phyloP scores from a whole-genome alignment of 2,888 invertebrate genomes.

The Dorcus parallelipipedus region DNA sequence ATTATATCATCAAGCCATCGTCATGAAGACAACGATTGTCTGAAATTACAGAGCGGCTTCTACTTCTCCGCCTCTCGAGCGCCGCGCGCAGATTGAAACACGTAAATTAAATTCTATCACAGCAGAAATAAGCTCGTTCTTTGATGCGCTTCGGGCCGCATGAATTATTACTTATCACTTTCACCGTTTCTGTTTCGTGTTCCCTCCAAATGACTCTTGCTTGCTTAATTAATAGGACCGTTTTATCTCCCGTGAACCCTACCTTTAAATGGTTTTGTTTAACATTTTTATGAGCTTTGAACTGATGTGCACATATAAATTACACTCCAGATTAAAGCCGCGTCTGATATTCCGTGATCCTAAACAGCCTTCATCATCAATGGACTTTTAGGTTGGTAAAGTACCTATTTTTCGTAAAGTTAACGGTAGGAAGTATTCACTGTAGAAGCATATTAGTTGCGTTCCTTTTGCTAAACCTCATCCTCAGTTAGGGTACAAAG shows the following conservation, averaged over 20 bases:
- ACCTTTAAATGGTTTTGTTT: neutral
- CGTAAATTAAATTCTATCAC: constrained; percentile 29
- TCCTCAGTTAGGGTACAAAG: too few species aligned
- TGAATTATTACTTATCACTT: constrained; percentile 44
- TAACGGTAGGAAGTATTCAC: too few species aligned
- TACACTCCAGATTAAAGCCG: too few species aligned
- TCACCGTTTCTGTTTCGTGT: constrained; percentile 37
- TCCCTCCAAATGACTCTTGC: constrained; percentile 16
- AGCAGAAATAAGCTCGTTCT: constrained; percentile 26
- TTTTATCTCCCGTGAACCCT: constrained; percentile 12
- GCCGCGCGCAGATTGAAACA: constrained; percentile 41
- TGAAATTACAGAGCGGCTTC: constrained; percentile 51
- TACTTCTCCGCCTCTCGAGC: constrained; percentile 36
- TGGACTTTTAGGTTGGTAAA: too few species aligned
- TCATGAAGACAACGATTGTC: constrained; percentile 51
- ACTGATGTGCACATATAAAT: too few species aligned
- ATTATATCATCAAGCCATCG: constrained; percentile 52
- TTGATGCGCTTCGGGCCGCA: constrained; percentile 26
- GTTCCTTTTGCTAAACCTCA: too few species aligned
- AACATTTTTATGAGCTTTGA: too few species aligned
- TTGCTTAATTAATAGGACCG: constrained; percentile 13
- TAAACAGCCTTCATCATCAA: too few species aligned
- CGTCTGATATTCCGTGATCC: too few species aligned
- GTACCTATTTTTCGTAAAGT: too few species aligned
- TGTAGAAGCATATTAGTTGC: too few species aligned